Evolutionary conservation across 2,797 vertebrate genomes (phyloP), one percentile per base, ranked within the genome.

Genomic region (Triplophysa bombifrons): DNA sequence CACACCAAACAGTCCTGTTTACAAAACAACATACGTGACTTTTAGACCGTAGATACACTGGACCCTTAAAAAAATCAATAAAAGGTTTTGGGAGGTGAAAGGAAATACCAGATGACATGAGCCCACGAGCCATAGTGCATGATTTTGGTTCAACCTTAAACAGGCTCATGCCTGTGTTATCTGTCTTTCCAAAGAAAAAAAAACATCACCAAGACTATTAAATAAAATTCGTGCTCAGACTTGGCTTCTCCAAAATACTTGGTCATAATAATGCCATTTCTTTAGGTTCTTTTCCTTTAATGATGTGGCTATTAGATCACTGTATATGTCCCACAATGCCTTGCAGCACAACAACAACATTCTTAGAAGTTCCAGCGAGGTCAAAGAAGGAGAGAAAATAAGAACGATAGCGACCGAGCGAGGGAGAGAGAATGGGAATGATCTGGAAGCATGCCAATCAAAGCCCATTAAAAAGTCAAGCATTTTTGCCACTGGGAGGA

Each of bases 171-270:
- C 71, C 81, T 64, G 76, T 3, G 50, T 48, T 72, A 67, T 81
- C 63, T 34, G 71, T 73, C 66, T 80, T 74, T 74, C 71, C 76
- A 12, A 20, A 74, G 56, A 56, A 60, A 48, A 71, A 51, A 30
- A 75, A 58, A 51, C 56, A 74, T 81, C 46, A 46, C 65, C 16
- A 34, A 34, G 55, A 72, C 63, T 63, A 77, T 80, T 84, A 75
- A 77, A 83, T 50, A 3, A 65, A 68, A 77, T 74, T 79, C 85
- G 72, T 80, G 83, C 80, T 77, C 73, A 80, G 83, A 78, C 83
- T 77, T 53, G 73, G 72, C 64, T 50, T 46, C 38, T 69, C 16
- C 72, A 48, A 44, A 56, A 83, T 83, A 34, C 66, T 61, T 34
- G 76, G 69, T 61, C 76, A 51, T 19, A 44, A n/a, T 14, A 4